phyloP scores from a whole-genome alignment of 2,888 invertebrate species.

The Philereme vetulata region DNA sequence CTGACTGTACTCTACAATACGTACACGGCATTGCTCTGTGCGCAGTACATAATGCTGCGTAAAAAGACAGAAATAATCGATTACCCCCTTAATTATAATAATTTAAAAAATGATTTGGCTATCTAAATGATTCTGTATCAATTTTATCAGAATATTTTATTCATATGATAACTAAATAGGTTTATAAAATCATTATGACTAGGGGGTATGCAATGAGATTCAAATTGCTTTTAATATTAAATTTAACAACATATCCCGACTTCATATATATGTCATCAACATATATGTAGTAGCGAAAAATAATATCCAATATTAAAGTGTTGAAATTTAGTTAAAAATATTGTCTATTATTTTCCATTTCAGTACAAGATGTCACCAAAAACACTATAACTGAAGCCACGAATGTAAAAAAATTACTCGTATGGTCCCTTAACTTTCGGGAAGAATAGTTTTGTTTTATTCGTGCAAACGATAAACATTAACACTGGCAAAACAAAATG shows the following conservation, averaged over 20 bases:
- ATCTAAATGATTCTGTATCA: too few species aligned
- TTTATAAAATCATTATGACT: too few species aligned
- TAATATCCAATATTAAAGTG: conserved; percentile 1
- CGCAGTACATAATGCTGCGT: too few species aligned
- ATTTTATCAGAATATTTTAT: too few species aligned
- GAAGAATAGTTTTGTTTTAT: conserved; percentile 10
- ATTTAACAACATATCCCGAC: background rate
- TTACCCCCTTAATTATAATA: too few species aligned
- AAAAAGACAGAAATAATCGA: too few species aligned
- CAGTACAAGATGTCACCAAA: conserved; percentile 1
- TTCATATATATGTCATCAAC: background rate
- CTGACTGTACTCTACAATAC: too few species aligned
- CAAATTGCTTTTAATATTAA: background rate
- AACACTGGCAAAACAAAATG: background rate
- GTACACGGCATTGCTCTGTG: too few species aligned
- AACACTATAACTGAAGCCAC: too few species aligned
- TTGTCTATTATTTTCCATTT: conserved; percentile 4
- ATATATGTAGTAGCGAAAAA: background rate
- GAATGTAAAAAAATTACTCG: conserved; percentile 11
- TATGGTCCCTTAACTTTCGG: conserved; percentile 36
- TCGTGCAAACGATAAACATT: background rate
- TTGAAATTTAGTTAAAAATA: conserved; percentile 13
- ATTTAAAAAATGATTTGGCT: too few species aligned
- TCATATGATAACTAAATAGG: too few species aligned
- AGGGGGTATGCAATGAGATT: conserved; percentile 4